A percentile compares a stretch with the other conserved stretches of the same genome.
Conservation (phyloP, 2,888 invertebrate genomes). For the Tachina grossa region DNA sequence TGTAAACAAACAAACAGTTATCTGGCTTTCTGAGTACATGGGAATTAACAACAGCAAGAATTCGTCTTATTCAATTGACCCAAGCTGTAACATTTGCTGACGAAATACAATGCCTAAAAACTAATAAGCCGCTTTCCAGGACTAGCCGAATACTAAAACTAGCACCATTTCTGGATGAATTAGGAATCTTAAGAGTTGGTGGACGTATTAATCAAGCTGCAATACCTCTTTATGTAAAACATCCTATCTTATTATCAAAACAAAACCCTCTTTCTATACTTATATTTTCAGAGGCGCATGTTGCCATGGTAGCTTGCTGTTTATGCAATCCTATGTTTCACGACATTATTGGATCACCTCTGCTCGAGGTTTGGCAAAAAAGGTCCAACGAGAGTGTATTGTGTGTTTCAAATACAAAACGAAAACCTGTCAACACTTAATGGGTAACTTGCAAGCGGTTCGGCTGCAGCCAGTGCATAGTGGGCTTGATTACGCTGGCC, state of each 20-base stretch:
- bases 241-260: constrained; percentile 16
- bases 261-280: neutral
- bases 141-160: constrained; percentile 7
- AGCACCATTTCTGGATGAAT: constrained; percentile 27
- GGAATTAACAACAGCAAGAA: too few relatives aligned
- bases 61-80: too few relatives aligned
- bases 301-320: neutral
- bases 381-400: neutral
- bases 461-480: constrained; percentile 45
- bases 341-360: constrained; percentile 35
- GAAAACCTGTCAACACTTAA: constrained; percentile 13
- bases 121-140: neutral
- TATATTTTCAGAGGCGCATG: constrained; percentile 6
- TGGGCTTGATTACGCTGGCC: constrained; percentile 63
- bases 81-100: neutral
- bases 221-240: constrained; percentile 8
- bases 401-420: constrained; percentile 26
- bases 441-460: constrained; percentile 53
- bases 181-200: constrained; percentile 17
- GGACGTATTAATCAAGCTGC: constrained; percentile 7
- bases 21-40: too few relatives aligned
- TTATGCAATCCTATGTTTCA: constrained; percentile 19
- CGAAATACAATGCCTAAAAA: constrained; percentile 16
- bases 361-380: constrained; percentile 3
- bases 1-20: too few relatives aligned